Conservation (phyloP, 2,113 vertebrate genomes). For the Oncorhynchus keta region DNA sequence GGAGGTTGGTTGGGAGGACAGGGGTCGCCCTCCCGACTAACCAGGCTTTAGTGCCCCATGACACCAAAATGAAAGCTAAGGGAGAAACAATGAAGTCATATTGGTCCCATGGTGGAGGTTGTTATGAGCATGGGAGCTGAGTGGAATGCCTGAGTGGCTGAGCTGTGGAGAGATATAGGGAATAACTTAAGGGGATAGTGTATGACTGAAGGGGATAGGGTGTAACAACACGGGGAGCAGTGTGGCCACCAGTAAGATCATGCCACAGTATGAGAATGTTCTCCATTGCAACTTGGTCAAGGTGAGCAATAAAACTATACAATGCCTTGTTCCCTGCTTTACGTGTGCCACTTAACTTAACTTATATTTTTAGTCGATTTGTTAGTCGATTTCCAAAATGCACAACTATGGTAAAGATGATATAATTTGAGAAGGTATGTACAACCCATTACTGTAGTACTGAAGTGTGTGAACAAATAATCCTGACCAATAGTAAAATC, state of each 20-base stretch:
- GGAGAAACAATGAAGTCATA: slow-evolving; percentile 33
- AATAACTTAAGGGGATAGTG: not conserved
- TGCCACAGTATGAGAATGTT: not conserved
- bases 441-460: no score
- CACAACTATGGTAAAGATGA: no score
- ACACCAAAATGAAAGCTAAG: slow-evolving; percentile 6
- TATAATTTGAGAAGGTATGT: no score
- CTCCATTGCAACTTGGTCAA: not conserved
- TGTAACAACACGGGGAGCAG: not conserved
- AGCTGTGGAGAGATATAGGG: not conserved
- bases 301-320: not conserved
- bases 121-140: slow-evolving; percentile 25
- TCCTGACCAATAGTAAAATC: not conserved
- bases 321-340: not conserved
- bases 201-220: not conserved
- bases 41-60: not conserved
- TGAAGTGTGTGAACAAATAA: not conserved
- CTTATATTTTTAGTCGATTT: no score
- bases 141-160: slow-evolving; percentile 23
- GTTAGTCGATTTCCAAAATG: no score
- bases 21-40: not conserved
- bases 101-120: slow-evolving; percentile 33
- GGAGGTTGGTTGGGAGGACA: not conserved
- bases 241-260: not conserved
- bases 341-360: not conserved